phyloP scores from a whole-genome alignment of 2,888 invertebrate genomes.

The Clistopyga incitator region DNA sequence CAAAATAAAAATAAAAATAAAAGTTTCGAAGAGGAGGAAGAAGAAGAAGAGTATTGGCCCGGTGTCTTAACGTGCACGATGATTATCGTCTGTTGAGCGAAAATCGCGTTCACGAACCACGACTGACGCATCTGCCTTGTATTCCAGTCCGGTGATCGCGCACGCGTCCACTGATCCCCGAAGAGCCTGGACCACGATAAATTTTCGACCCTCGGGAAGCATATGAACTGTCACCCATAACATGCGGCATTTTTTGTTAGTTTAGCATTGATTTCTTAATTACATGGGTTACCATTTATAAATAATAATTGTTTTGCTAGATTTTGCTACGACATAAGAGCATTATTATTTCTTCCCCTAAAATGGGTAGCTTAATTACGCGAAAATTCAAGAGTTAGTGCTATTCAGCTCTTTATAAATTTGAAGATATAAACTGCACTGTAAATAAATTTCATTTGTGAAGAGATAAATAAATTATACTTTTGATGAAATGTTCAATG shows the following conservation, averaged over 20 bases:
- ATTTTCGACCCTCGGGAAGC: conserved; percentile 32
- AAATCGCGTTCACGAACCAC: conserved; percentile 5
- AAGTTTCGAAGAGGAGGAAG: not conserved
- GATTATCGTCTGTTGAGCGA: conserved; percentile 18
- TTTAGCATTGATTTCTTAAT: too few relatives aligned
- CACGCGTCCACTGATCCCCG: conserved; percentile 30
- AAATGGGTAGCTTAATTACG: too few relatives aligned
- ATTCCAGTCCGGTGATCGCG: not conserved
- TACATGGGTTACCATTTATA: too few relatives aligned
- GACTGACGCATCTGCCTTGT: conserved; percentile 1
- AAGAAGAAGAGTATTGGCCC: conserved; percentile 10
- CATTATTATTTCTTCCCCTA: too few relatives aligned
- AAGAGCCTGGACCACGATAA: conserved; percentile 9
- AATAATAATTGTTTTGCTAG: too few relatives aligned
- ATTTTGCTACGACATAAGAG: too few relatives aligned
- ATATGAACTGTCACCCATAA: conserved; percentile 13
- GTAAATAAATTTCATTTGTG: too few relatives aligned
- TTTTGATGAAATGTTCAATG: too few relatives aligned
- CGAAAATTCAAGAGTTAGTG: too few relatives aligned
- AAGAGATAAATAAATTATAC: too few relatives aligned
- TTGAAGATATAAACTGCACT: too few relatives aligned
- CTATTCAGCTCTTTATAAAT: too few relatives aligned
- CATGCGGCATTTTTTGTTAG: not conserved
- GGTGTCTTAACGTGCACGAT: conserved; percentile 14
- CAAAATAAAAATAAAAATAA: conserved; percentile 2